Evolutionary conservation across 2,888 invertebrate genomes (phyloP).

Genomic region (Stenoptilia bipunctidactyla): DNA sequence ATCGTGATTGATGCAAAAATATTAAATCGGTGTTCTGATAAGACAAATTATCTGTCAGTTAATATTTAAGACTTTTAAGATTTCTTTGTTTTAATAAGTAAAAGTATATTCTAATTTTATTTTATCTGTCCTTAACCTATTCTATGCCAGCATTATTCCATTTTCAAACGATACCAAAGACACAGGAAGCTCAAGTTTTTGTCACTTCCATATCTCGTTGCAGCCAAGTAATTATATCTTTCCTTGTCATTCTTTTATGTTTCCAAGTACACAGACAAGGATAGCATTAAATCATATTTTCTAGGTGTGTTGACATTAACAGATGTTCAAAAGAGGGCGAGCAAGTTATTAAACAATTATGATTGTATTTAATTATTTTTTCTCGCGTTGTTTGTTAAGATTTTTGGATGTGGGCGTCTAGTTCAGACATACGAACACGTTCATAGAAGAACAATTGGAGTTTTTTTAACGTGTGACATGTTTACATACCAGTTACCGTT

Average conservation of each 20-base stretch:
- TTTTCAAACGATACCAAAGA: slow-evolving; percentile 69
- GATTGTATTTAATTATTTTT: slow-evolving; percentile 67
- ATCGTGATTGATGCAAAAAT: no score
- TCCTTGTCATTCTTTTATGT: slow-evolving; percentile 25
- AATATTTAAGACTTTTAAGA: no score
- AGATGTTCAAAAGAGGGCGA: slow-evolving; percentile 60
- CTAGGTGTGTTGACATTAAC: slow-evolving; percentile 70
- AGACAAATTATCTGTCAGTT: no score
- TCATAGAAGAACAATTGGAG: slow-evolving; percentile 37
- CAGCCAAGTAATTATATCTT: slow-evolving; percentile 27
- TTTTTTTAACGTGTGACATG: slow-evolving; percentile 43
- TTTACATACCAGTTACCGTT: slow-evolving; percentile 33
- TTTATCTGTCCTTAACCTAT: slow-evolving; percentile 25
- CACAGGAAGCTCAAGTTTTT: slow-evolving; percentile 69
- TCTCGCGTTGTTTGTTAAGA: slow-evolving; percentile 40
- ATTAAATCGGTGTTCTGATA: no score
- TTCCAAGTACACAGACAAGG: slow-evolving; percentile 21
- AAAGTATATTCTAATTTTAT: no score
- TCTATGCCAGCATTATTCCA: slow-evolving; percentile 51
- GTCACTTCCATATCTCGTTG: slow-evolving; percentile 62
- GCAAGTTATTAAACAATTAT: slow-evolving; percentile 65
- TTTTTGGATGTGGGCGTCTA: slow-evolving; percentile 43
- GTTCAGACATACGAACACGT: neutral
- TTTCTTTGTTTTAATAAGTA: no score
- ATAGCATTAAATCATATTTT: slow-evolving; percentile 23